Evolutionary conservation across 2,113 vertebrate genomes (phyloP).

Genomic region (Microtus oregoni): DNA sequence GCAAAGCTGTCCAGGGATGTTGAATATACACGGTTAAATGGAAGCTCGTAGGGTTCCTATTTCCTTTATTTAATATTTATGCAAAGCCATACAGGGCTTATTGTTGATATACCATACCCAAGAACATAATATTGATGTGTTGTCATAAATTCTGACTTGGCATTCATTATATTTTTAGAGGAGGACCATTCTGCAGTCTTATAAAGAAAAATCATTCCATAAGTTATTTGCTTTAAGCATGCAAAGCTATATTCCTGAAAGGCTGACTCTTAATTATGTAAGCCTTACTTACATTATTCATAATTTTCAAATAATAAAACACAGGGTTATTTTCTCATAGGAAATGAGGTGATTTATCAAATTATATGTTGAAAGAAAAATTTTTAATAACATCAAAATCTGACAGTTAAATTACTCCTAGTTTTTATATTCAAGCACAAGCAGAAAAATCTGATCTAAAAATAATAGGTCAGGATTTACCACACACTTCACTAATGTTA

Average conservation of each 20-base stretch:
- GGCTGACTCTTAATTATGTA: conserved; percentile 64
- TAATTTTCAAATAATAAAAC: conserved; percentile 73
- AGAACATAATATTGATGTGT: conserved; percentile 46
- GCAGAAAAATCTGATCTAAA: conserved; percentile 59
- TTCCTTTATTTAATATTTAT: conserved; percentile 26
- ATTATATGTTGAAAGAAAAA: conserved; percentile 47
- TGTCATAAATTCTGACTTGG: conserved; percentile 60
- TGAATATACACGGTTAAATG: neutral
- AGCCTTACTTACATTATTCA: conserved; percentile 70
- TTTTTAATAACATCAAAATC: conserved; percentile 63
- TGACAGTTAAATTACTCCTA: conserved; percentile 68
- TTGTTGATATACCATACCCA: neutral
- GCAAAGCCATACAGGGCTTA: conserved; percentile 40
- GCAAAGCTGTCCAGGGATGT: neutral
- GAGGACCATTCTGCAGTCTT: conserved; percentile 55
- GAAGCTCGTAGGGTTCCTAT: neutral
- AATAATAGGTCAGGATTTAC: conserved; percentile 62
- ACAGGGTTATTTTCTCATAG: conserved; percentile 16
- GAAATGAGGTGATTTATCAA: conserved; percentile 68
- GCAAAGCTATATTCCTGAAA: conserved; percentile 44
- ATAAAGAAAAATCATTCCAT: conserved; percentile 69
- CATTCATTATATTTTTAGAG: conserved; percentile 66
- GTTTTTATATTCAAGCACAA: conserved; percentile 64
- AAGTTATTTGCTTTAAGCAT: conserved; percentile 64
- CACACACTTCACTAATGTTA: conserved; percentile 50